Base-by-base conservation (phyloP, 2,888 invertebrate species). In the Drosophila recens region DNA sequence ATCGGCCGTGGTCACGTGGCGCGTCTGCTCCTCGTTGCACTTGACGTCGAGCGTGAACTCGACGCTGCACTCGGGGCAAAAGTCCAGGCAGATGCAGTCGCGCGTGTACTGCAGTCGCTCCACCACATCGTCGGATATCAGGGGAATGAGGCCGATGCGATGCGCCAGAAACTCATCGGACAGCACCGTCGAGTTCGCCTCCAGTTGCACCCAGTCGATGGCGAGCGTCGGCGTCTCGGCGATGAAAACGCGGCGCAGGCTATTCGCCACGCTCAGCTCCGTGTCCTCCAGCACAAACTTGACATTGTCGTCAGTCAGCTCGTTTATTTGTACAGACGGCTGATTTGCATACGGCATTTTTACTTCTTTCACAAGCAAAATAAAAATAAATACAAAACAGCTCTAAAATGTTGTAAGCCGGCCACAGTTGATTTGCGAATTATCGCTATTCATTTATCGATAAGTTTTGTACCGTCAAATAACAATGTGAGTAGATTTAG, bases 151-250 rank as follows among this genome's bases (percentile, higher is more conserved):
- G 3, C 99, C 99, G 86, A 99, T 97, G 66, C 99, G 95, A 91
- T 99, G 99, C 0, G 99, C 98, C 42, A 99, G 94, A 92, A 99
- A 99, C 93, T 99, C 99, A 91, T 99, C 99, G 91, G 99, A 98
- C 15, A 99, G 93, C 20, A 99, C 99, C 1, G 99, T 98, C 0
- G 99, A 99, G 93, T 99, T 99, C 0, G 98, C 97, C 93, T 99
- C 99, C 62, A 99, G 94, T 93, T 99, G 99, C 8, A 99, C 98
- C 99, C 99, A 99, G 93, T 99, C 99, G 71, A 99, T 99, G 9
- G 99, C 99, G 95, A 99, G 95, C 8, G 98, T 99, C 58, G 99
- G 98, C 3, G 98, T 99, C 94, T 99, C 99, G 0, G 99, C 99
- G 79, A 99, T 99, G 91, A 99, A 98, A 33, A 99, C 97, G 80